Evolutionary conservation across 1,140 invertebrate genomes (phyloP).

Genomic region (Bombus fervidus): DNA sequence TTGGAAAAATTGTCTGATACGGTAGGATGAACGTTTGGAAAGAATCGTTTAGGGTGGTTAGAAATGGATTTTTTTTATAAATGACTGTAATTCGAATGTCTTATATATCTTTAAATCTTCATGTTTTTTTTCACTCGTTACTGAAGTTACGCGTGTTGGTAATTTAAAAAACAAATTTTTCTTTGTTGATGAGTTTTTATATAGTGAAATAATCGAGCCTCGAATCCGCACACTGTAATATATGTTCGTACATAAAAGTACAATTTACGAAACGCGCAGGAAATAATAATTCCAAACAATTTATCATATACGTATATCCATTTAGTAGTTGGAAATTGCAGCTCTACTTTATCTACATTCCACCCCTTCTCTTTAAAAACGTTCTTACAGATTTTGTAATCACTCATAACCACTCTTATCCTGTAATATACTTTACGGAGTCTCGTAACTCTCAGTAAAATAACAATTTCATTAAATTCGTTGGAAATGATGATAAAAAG

Average conservation of each 20-base stretch:
- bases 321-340: not conserved
- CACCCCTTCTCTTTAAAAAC: not conserved
- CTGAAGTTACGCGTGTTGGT: not conserved
- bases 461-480: not conserved
- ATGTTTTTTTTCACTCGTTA: too few relatives aligned
- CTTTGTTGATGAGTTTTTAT: not conserved
- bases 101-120: too few relatives aligned
- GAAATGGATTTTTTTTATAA: too few relatives aligned
- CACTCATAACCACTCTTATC: not conserved
- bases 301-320: not conserved
- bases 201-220: not conserved
- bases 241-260: not conserved
- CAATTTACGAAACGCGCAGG: not conserved
- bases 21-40: too few relatives aligned
- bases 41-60: too few relatives aligned
- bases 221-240: not conserved
- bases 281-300: not conserved
- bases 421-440: too few relatives aligned
- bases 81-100: too few relatives aligned
- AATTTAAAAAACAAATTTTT: not conserved
- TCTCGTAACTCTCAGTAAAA: not conserved
- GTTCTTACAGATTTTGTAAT: not conserved
- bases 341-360: not conserved
- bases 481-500: not conserved
- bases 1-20: too few relatives aligned